Percentiles rank a stretch among this genome's conserved stretches.
Conservation (phyloP, 2,113 vertebrate species). For the Echinops telfairi region DNA sequence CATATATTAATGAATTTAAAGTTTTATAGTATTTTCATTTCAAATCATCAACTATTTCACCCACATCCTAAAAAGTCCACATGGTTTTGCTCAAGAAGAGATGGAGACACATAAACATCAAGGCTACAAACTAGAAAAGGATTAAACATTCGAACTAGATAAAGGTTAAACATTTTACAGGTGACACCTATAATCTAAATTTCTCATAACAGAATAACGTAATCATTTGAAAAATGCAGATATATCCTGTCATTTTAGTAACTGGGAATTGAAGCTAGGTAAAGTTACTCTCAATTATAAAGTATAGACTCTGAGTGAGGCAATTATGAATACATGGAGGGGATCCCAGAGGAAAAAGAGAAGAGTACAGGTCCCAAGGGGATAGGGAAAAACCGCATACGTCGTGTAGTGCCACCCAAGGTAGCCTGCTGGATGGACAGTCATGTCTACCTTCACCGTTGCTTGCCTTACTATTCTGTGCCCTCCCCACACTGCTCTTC, state of each 20-base stretch:
- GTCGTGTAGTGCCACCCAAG: background rate
- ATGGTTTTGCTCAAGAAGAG: background rate
- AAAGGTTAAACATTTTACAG: background rate
- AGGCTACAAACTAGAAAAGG: background rate
- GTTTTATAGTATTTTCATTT: background rate
- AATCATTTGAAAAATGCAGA: background rate
- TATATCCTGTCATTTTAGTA: background rate
- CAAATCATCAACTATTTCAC: background rate
- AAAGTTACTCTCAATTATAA: background rate
- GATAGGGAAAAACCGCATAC: too few relatives aligned
- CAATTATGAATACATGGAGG: background rate
- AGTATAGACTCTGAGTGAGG: background rate
- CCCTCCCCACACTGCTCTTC: background rate
- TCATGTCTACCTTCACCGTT: rapidly evolving
- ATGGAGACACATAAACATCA: background rate
- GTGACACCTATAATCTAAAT: background rate
- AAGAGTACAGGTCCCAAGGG: background rate
- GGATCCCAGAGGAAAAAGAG: background rate
- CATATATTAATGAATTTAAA: conserved; percentile 11
- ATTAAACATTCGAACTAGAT: background rate
- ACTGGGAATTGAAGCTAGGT: background rate
- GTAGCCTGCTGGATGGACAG: background rate
- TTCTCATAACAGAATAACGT: conserved; percentile 11
- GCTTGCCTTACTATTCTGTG: background rate
- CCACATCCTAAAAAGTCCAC: background rate